Conservation (phyloP, 2,113 vertebrate species). For the Peromyscus californicus region DNA sequence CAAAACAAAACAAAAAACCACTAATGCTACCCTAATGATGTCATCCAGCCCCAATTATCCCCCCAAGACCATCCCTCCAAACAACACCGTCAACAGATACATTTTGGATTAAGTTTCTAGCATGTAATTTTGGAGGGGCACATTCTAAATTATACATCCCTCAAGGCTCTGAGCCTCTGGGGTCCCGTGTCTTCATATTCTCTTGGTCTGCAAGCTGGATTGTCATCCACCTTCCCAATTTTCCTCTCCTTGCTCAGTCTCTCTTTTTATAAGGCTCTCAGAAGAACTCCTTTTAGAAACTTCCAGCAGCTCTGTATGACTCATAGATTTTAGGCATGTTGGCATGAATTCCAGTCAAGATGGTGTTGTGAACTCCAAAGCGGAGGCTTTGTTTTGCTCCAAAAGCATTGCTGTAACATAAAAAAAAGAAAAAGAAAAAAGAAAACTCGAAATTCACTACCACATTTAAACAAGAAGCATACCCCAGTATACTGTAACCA, state of each 20-base stretch:
- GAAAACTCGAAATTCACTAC: not conserved
- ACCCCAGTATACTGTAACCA: not conserved
- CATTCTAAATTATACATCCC: no score
- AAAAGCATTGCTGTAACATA: not conserved
- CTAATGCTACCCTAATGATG: not conserved
- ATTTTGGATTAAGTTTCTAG: not conserved
- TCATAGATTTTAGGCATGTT: conserved; percentile 55
- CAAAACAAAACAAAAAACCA: no score
- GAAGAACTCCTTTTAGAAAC: conserved; percentile 33
- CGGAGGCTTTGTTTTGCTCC: conserved; percentile 3
- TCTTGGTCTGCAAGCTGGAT: not conserved
- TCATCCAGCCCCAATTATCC: not conserved
- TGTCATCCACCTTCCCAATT: not conserved
- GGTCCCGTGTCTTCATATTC: not conserved
- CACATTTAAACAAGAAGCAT: conserved; percentile 33
- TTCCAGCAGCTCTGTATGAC: conserved; percentile 49
- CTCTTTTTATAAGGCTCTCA: not conserved
- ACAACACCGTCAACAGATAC: not conserved
- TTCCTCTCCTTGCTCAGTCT: not conserved
- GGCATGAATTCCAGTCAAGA: conserved; percentile 50
- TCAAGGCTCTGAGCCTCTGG: not conserved
- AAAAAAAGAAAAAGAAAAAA: not conserved
- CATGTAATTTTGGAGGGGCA: not conserved
- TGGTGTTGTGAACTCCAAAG: conserved; percentile 52
- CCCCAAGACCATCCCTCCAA: no score